These are phyloP conservation scores for Xylocopa sonorina DNA, from an alignment of 1,140 invertebrate genomes.

Conservation along the genomic window DNA sequence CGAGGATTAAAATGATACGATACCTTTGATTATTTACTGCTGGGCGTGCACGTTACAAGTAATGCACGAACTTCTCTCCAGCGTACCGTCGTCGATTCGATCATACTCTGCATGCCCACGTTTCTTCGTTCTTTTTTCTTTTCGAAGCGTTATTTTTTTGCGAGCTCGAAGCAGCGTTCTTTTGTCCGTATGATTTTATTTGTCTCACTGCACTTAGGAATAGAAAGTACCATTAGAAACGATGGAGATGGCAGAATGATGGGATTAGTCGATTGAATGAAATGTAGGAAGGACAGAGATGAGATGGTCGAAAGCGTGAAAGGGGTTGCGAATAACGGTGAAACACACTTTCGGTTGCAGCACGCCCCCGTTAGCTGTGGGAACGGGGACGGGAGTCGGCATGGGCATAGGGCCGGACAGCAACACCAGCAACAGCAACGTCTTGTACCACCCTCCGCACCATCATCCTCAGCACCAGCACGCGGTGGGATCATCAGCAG, in stretches of 20 bases:
- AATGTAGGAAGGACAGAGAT: not conserved
- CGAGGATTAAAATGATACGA: not conserved
- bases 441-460: conserved; percentile 75
- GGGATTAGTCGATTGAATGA: not conserved
- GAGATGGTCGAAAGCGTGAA: not conserved
- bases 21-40: conserved; percentile 12
- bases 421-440: conserved; percentile 75
- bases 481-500: conserved; percentile 74
- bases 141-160: not conserved
- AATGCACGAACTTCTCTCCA: conserved; percentile 27
- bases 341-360: conserved; percentile 77
- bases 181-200: not conserved
- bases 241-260: too few relatives aligned
- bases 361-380: conserved; percentile 77
- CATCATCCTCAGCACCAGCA: conserved; percentile 69
- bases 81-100: not conserved
- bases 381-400: conserved; percentile 76
- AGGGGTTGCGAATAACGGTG: conserved; percentile 64
- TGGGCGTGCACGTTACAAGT: conserved; percentile 25
- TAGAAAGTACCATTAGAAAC: not conserved
- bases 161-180: not conserved
- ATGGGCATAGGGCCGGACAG: conserved; percentile 70
- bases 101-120: conserved; percentile 28
- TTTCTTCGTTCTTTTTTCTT: not conserved
- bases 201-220: conserved; percentile 19